phyloP scores from a whole-genome alignment of 2,888 invertebrate species.

The Aleiodes leptofemur region DNA sequence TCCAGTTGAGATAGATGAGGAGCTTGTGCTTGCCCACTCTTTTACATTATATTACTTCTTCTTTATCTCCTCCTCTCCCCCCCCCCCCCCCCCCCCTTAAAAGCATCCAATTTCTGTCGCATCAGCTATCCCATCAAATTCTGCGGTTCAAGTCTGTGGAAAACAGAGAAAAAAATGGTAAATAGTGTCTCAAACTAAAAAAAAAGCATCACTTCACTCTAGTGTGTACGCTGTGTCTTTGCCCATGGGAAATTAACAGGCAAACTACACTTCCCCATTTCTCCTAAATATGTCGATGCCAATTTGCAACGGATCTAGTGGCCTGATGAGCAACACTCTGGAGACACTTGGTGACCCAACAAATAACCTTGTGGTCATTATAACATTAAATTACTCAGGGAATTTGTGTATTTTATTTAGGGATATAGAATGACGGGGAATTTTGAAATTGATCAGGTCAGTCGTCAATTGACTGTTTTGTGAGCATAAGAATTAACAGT shows the following conservation, averaged over 20 bases:
- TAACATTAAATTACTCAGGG: constrained; percentile 6
- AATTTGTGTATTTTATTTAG: not conserved
- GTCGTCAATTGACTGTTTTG: no score
- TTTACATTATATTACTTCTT: not conserved
- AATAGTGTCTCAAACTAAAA: no score
- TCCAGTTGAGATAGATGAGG: not conserved
- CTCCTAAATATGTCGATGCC: constrained; percentile 55
- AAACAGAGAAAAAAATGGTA: constrained; percentile 34
- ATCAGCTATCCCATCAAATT: constrained; percentile 4
- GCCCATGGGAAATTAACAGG: constrained; percentile 63
- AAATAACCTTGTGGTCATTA: constrained; percentile 13
- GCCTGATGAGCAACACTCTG: constrained; percentile 53
- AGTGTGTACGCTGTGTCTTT: constrained; percentile 30
- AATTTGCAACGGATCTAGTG: constrained; percentile 57
- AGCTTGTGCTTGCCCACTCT: constrained; percentile 1
- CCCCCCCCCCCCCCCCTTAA: not conserved
- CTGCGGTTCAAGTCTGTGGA: not conserved
- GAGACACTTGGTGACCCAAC: constrained; percentile 45
- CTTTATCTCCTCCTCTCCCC: not conserved
- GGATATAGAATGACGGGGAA: no score
- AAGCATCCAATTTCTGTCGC: constrained; percentile 5
- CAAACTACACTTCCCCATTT: constrained; percentile 34
- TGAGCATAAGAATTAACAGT: no score
- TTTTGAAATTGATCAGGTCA: no score
- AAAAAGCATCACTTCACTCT: constrained; percentile 51